Conservation (phyloP, 2,888 invertebrate genomes). For the Cephus nigrinus region DNA sequence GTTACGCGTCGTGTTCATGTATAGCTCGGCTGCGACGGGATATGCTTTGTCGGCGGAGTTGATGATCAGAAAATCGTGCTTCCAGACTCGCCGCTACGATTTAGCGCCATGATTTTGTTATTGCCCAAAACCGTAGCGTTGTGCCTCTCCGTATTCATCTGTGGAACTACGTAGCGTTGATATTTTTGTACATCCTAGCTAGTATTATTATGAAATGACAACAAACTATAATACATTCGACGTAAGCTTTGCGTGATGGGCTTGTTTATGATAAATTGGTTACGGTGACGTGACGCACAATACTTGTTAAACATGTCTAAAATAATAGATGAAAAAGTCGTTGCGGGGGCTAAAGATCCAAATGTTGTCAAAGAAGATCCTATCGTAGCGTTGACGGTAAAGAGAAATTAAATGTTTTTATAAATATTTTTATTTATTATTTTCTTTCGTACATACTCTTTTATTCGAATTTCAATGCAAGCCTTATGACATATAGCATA, state of each 20-base stretch:
- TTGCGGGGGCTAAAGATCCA: constrained; percentile 59
- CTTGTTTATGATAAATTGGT: not conserved
- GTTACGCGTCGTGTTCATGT: too few species aligned
- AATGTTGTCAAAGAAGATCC: constrained; percentile 61
- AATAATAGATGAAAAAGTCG: constrained; percentile 62
- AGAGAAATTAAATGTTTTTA: constrained; percentile 23
- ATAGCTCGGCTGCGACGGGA: too few species aligned
- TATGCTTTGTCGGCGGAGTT: too few species aligned
- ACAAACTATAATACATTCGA: not conserved
- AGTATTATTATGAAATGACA: not conserved
- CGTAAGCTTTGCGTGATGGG: not conserved
- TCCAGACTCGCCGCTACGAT: too few species aligned
- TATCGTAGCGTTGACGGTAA: constrained; percentile 59
- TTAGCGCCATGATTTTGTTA: too few species aligned
- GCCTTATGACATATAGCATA: not conserved
- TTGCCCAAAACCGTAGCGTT: too few species aligned
- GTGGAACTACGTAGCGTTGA: not conserved
- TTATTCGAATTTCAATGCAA: not conserved
- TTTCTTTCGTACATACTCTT: not conserved
- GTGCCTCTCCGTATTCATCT: too few species aligned
- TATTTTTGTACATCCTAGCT: not conserved
- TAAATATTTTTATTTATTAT: not conserved
- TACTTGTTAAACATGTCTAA: constrained; percentile 49
- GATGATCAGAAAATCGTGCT: too few species aligned
- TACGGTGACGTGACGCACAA: not conserved